Base-by-base conservation (phyloP, 1,140 invertebrate genomes). In the Pygmarrhopalites habei region DNA sequence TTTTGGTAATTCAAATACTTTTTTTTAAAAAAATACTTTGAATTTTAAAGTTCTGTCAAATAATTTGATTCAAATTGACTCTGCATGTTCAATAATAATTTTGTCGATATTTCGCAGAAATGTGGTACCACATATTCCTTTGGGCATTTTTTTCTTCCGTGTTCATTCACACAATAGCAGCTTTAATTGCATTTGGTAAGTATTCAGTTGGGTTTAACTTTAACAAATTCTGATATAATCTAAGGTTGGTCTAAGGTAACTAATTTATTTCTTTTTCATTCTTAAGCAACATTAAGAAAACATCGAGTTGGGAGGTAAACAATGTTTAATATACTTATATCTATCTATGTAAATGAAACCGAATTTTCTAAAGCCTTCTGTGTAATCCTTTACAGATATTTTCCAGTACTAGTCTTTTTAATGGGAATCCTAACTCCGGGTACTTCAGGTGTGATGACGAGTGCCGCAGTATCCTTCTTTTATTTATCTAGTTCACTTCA, bases 121-220 rank as follows among this genome's bases (percentile, higher is more conserved):
- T 96, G 87, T 95, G 92, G 92, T 95, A 95, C 76, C 87, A 92
- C 72, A 86, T 95, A 71, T 93, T 93, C 79, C 78, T 95, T 59
- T 95, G 91, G 91, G 89, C 90, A 19, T 79, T 96, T 70, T 91
- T 93, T 74, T 94, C 92, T 17, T 95, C 92, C 25, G 82, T 95
- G 72, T 85, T 95, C 74, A 89, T 95, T 51, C 92, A 96, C 77
- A 84, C 86, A 21, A 86, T 91, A 72, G 92, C 91, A 61, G 89
- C 88, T n/a, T 75, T 88, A 21, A 89, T 95, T 67, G 89, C 92
- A 23, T 92, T 95, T 77, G n/a, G n/a, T n/a, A n/a, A n/a, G n/a
- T n/a, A n/a, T n/a, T n/a, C n/a, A n/a, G n/a, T n/a, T n/a, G n/a
- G n/a, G n/a, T n/a, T n/a, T n/a, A n/a, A n/a, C n/a, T n/a, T n/a